Evolutionary conservation across 2,113 vertebrate genomes (phyloP).

Genomic region (Cervus canadensis): DNA sequence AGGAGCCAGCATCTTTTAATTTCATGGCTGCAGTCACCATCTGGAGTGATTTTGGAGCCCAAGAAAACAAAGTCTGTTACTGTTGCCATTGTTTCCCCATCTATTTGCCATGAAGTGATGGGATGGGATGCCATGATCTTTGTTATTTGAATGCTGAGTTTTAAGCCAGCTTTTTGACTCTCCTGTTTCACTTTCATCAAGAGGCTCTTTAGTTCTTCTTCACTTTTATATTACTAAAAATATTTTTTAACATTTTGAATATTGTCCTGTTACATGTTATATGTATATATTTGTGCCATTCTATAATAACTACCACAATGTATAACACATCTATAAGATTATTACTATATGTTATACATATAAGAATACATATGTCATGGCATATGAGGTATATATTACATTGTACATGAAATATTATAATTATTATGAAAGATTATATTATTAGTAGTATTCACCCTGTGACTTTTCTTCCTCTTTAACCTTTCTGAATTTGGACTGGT

Average conservation of each 20-base stretch:
- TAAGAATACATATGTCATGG: not conserved
- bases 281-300: not conserved
- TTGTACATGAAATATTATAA: not conserved
- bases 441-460: not conserved
- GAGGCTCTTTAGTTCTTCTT: not conserved
- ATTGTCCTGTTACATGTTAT: not conserved
- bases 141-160: not conserved
- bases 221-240: not conserved
- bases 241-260: slow-evolving; percentile 4
- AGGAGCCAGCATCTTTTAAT: not conserved
- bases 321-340: not conserved
- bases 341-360: not conserved
- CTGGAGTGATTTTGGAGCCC: not conserved
- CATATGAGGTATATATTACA: not conserved
- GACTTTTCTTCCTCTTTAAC: not conserved
- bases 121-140: not conserved
- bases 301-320: not conserved
- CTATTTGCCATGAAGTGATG: not conserved
- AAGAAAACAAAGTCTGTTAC: not conserved
- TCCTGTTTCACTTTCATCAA: not conserved
- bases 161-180: not conserved
- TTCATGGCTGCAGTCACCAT: not conserved
- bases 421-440: not conserved
- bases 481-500: slow-evolving; percentile 39
- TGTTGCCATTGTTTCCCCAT: not conserved